These are phyloP conservation scores for Ibycter americanus DNA, from an alignment of 2,797 vertebrate species.

Conservation along the genomic window DNA sequence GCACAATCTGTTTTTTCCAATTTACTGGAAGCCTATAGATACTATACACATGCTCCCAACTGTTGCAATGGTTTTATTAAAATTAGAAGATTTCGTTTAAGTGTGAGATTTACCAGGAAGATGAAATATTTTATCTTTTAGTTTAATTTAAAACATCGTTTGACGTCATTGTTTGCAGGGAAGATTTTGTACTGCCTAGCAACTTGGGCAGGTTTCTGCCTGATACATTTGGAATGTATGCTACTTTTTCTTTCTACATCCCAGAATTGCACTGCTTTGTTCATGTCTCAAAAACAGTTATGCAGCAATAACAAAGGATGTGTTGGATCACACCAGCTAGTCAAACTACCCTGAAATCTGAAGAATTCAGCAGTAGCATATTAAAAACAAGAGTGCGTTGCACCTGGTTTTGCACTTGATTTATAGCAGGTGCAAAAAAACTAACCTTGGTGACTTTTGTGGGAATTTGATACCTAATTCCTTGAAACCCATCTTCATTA, in stretches of 20 bases:
- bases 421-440: neutral
- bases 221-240: neutral
- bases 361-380: neutral
- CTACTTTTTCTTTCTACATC: neutral
- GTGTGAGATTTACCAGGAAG: neutral
- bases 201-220: conserved; percentile 65
- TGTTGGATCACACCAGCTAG: neutral
- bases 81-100: neutral
- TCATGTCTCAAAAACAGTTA: neutral
- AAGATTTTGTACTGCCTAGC: conserved; percentile 45
- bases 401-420: neutral
- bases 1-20: neutral
- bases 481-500: neutral
- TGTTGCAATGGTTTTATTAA: neutral
- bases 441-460: conserved; percentile 11
- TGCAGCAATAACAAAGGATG: neutral
- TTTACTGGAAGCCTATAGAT: neutral
- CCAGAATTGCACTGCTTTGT: neutral
- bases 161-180: conserved; percentile 30
- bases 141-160: conserved; percentile 29
- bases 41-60: neutral
- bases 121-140: conserved; percentile 46
- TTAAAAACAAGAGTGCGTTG: neutral
- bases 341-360: neutral
- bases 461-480: neutral